Evolutionary conservation across 2,888 invertebrate species (phyloP).

Genomic region (Lasioglossum marginatum): DNA sequence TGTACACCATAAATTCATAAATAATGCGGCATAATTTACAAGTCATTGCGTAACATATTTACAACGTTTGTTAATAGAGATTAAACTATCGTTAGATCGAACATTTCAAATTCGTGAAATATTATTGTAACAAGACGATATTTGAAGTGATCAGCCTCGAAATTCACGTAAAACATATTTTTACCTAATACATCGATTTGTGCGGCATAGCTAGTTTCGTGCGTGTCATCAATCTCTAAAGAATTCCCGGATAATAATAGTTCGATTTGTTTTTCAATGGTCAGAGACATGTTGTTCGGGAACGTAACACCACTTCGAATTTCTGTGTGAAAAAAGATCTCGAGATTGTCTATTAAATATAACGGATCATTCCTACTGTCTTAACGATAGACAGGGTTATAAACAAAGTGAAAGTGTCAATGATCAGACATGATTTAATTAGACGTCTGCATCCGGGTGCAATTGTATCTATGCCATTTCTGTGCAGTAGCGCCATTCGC

Average conservation of each 20-base stretch:
- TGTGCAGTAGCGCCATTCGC: conserved; percentile 17
- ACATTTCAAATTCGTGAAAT: not conserved
- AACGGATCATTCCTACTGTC: conserved; percentile 33
- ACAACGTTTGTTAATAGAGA: not conserved
- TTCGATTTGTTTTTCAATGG: conserved; percentile 88
- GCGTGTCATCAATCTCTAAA: conserved; percentile 88
- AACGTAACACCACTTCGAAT: conserved; percentile 17
- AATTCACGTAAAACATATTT: conserved; percentile 45
- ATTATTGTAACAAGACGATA: conserved; percentile 10
- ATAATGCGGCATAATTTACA: not conserved
- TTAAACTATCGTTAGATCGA: not conserved
- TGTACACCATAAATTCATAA: not conserved
- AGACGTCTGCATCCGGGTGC: conserved; percentile 35
- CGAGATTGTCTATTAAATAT: conserved; percentile 26
- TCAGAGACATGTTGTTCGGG: conserved; percentile 84
- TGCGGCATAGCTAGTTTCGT: conserved; percentile 89
- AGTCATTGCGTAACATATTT: conserved; percentile 22
- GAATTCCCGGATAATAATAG: conserved; percentile 89
- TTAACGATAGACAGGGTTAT: conserved; percentile 43
- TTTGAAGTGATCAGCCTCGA: conserved; percentile 13
- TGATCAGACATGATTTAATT: conserved; percentile 46
- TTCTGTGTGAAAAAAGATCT: conserved; percentile 15
- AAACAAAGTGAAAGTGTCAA: conserved; percentile 61
- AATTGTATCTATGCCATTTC: conserved; percentile 27
- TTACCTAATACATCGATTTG: conserved; percentile 92